Evolutionary conservation across 2,113 vertebrate species (phyloP), one percentile per base, ranked within the genome.

Genomic region (Solea senegalensis): DNA sequence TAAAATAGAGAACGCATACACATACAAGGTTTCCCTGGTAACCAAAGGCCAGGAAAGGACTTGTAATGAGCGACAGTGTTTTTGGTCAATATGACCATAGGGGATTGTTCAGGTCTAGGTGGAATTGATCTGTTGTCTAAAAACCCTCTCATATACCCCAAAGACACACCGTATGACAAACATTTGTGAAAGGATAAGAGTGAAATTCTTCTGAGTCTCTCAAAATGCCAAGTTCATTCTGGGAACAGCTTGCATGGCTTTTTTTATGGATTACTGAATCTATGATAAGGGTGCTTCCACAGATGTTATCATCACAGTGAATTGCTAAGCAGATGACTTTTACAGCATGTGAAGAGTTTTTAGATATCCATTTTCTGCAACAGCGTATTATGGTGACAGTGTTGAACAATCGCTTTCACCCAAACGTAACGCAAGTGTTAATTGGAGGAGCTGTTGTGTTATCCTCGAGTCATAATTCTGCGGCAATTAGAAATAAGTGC

Each of bases 21-120:
- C 16, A 64, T 64, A 72, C 64, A 61, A 9, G 61, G 89, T 91
- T 90, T 85, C 90, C 86, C 46, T 88, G 88, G 89, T 27, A 88
- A 92, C 89, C 28, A 72, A 16, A 76, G 70, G 56, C 74, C 75
- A 78, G 60, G 68, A 55, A 75, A 69, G 46, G 55, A 61, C 60
- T 62, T 9, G 58, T 74, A 76, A 62, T 46, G 68, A 87, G 82
- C 57, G 40, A 55, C 43, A 50, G 70, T 34, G 27, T 76, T 81
- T 21, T 71, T 54, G 43, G 49, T 57, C 60, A 21, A 27, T n/a
- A 5, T 41, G 45, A 63, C 49, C 27, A 49, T 13, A 34, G 21
- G 60, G 40, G 56, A 40, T 50, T 8, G 8, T 4, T 7, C 14
- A n/a, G 46, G 39, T 53, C 26, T 13, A 13, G 39, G 5, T 26